These are phyloP conservation scores for Leptinotarsa defecta DNA, from an alignment of 1,140 invertebrate species.

Conservation along the genomic window DNA sequence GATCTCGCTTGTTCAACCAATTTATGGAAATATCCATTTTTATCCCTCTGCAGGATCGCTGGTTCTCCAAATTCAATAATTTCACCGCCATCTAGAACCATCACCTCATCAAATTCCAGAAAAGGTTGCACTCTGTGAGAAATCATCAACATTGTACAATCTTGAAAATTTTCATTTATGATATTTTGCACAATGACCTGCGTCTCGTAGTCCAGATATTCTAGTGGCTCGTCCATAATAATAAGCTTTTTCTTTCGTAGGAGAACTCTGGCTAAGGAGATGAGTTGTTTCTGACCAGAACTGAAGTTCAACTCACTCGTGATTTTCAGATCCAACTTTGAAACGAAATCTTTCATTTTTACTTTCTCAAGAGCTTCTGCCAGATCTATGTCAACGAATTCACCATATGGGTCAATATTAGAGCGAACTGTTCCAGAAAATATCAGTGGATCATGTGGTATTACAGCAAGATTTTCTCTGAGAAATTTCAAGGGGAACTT, in stretches of 20 bases:
- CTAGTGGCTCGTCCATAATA: slow-evolving; percentile 77
- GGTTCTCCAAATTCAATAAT: slow-evolving; percentile 76
- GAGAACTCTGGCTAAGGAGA: slow-evolving; percentile 79
- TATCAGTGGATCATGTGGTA: slow-evolving; percentile 81
- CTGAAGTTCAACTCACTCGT: slow-evolving; percentile 71
- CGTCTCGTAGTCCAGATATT: slow-evolving; percentile 72
- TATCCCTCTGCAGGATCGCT: slow-evolving; percentile 65
- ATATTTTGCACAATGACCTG: slow-evolving; percentile 72
- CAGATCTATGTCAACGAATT: slow-evolving; percentile 58
- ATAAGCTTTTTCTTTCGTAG: slow-evolving; percentile 76
- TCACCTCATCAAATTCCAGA: slow-evolving; percentile 76
- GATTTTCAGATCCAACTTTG: slow-evolving; percentile 55
- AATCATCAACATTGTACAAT: slow-evolving; percentile 81
- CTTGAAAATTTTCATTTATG: slow-evolving; percentile 69
- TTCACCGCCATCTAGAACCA: slow-evolving; percentile 72
- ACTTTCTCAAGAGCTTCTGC: slow-evolving; percentile 54
- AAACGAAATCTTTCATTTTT: slow-evolving; percentile 46
- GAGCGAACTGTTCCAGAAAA: slow-evolving; percentile 63
- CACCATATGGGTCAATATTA: slow-evolving; percentile 64
- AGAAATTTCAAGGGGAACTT: slow-evolving; percentile 67
- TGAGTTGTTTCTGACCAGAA: slow-evolving; percentile 77
- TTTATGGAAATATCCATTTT: slow-evolving; percentile 65
- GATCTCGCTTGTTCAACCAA: slow-evolving; percentile 57
- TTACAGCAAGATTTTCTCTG: slow-evolving; percentile 75
- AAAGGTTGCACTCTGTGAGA: slow-evolving; percentile 83